Conservation (phyloP, 2,113 vertebrate genomes). For the Columbina picui region DNA sequence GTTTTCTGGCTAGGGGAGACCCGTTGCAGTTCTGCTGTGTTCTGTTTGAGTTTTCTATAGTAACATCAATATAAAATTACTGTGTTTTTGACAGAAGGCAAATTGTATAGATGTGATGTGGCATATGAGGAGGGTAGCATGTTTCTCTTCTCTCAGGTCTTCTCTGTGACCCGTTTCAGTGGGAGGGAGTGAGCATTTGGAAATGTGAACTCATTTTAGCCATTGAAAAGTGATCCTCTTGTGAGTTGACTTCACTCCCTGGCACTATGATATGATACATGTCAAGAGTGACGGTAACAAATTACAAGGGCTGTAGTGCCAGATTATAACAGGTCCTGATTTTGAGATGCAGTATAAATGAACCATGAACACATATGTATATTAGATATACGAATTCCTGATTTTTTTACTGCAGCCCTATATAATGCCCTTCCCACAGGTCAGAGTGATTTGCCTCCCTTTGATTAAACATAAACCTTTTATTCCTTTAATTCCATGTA, state of each 20-base stretch:
- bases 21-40: too few relatives aligned
- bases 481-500: neutral
- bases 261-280: neutral
- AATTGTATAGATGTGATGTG: neutral
- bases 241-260: neutral
- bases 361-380: neutral
- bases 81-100: neutral
- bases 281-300: neutral
- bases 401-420: neutral
- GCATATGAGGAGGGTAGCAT: neutral
- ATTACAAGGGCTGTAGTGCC: neutral
- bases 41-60: neutral
- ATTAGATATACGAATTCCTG: neutral
- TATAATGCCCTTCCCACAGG: neutral
- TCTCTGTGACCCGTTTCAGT: neutral
- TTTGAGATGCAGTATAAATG: neutral
- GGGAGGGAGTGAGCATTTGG: neutral
- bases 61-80: neutral
- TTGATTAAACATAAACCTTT: neutral
- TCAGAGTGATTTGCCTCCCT: neutral
- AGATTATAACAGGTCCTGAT: neutral
- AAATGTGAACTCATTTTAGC: neutral
- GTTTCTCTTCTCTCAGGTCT: neutral
- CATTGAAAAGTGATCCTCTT: neutral
- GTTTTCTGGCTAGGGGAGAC: too few relatives aligned